Percentiles rank a stretch among this genome's conserved stretches.
These are phyloP conservation scores for Raphicerus campestris DNA, from an alignment of 2,113 vertebrate species.

Conservation along the genomic window DNA sequence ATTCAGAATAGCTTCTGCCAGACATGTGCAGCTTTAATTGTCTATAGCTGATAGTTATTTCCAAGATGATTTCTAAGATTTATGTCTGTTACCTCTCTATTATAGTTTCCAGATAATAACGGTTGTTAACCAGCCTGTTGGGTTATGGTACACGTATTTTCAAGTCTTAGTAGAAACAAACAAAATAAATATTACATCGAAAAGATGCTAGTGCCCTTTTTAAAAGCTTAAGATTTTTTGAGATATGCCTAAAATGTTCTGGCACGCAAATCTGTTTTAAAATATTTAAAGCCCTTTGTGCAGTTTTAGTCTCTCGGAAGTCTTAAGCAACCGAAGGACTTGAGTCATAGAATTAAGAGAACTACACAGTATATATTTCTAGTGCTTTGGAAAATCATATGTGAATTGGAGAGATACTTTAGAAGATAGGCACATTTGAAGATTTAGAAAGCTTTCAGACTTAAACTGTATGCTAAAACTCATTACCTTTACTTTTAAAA, in stretches of 20 bases:
- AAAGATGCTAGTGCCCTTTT: not conserved
- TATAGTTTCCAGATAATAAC: slow-evolving; percentile 8
- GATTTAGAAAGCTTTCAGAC: not conserved
- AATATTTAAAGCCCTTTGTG: not conserved
- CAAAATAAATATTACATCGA: not conserved
- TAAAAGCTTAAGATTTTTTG: not conserved
- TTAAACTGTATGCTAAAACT: not conserved
- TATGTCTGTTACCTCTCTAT: slow-evolving; percentile 26
- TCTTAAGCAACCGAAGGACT: not conserved
- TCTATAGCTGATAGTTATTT: slow-evolving; percentile 1
- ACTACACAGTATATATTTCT: not conserved
- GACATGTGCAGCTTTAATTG: slow-evolving; percentile 6
- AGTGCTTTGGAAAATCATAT: not conserved
- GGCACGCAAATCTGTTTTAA: not conserved
- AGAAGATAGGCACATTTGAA: not conserved
- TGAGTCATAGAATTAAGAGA: not conserved
- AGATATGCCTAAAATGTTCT: not conserved
- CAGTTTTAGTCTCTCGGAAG: not conserved
- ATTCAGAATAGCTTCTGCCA: slow-evolving; percentile 3
- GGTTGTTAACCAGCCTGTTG: not conserved
- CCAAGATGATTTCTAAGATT: not conserved
- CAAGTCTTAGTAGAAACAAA: not conserved
- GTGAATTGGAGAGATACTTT: not conserved
- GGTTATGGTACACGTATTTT: not conserved
- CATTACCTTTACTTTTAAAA: not conserved